Percentiles rank a stretch among this genome's conserved stretches.
phyloP scores from a whole-genome alignment of 2,888 invertebrate genomes.

The Tetheella fluctuosa region DNA sequence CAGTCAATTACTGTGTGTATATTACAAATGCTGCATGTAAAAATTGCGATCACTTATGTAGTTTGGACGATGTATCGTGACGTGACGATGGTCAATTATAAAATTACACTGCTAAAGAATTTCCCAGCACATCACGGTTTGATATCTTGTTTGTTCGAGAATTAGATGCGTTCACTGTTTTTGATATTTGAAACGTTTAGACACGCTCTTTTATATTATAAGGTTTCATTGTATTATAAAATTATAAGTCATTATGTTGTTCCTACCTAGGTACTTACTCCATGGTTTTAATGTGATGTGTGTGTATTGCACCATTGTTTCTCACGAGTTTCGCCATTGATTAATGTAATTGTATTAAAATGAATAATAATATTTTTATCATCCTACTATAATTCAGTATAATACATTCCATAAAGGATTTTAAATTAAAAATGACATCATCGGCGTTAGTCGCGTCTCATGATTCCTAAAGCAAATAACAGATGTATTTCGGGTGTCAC shows the following conservation, averaged over 20 bases:
- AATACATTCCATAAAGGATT: slow-evolving; percentile 14
- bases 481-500: slow-evolving; percentile 30
- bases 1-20: slow-evolving; percentile 35
- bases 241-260: background rate
- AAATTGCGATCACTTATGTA: slow-evolving; percentile 38
- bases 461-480: slow-evolving; percentile 37
- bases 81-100: slow-evolving; percentile 44
- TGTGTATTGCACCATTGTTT: background rate
- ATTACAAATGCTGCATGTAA: slow-evolving; percentile 32
- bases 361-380: too few relatives aligned
- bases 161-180: slow-evolving; percentile 13
- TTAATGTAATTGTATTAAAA: too few relatives aligned
- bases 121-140: slow-evolving; percentile 26
- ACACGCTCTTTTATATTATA: background rate
- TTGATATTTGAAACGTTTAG: background rate
- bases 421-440: slow-evolving; percentile 16
- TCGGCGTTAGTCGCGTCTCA: slow-evolving; percentile 16
- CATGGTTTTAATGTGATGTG: background rate
- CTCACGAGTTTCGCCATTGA: too few relatives aligned
- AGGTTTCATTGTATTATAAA: background rate
- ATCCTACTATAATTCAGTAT: too few relatives aligned
- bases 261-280: background rate
- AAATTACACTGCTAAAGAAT: slow-evolving; percentile 24
- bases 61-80: slow-evolving; percentile 42
- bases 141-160: slow-evolving; percentile 15